These are phyloP conservation scores for Allobates femoralis DNA, from an alignment of 2,797 vertebrate genomes.

Conservation along the genomic window DNA sequence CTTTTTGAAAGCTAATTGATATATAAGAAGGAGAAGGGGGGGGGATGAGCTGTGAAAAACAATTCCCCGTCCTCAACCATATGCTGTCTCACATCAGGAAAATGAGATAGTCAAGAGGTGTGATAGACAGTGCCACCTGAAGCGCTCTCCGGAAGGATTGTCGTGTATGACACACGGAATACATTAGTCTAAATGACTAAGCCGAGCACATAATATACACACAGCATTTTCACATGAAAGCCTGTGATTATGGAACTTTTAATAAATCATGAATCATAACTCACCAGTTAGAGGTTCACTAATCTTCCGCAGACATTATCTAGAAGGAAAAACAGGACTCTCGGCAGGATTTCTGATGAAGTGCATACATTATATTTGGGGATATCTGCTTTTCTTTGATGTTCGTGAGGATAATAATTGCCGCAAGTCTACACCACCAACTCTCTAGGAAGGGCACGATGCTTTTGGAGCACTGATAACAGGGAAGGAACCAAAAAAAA, in stretches of 20 bases:
- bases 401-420: constrained; percentile 5
- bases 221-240: constrained; percentile 25
- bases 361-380: constrained; percentile 27
- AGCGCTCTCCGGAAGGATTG: neutral
- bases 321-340: neutral
- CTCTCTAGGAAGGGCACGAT: constrained; percentile 13
- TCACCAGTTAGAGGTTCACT: constrained; percentile 8
- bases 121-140: neutral
- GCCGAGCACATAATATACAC: constrained; percentile 16
- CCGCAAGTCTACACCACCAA: neutral
- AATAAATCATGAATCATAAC: constrained; percentile 36
- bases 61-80: neutral
- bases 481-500: neutral
- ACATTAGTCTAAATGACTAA: constrained; percentile 25
- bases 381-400: neutral
- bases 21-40: too few relatives aligned
- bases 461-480: neutral
- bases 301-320: constrained; percentile 14
- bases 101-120: constrained; percentile 1
- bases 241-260: constrained; percentile 33
- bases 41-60: neutral
- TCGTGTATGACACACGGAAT: constrained; percentile 22
- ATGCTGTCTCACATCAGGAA: neutral
- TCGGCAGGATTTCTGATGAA: constrained; percentile 12
- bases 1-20: neutral